These are phyloP conservation scores for Syngnathus typhle DNA, from an alignment of 2,113 vertebrate genomes.

Conservation along the genomic window DNA sequence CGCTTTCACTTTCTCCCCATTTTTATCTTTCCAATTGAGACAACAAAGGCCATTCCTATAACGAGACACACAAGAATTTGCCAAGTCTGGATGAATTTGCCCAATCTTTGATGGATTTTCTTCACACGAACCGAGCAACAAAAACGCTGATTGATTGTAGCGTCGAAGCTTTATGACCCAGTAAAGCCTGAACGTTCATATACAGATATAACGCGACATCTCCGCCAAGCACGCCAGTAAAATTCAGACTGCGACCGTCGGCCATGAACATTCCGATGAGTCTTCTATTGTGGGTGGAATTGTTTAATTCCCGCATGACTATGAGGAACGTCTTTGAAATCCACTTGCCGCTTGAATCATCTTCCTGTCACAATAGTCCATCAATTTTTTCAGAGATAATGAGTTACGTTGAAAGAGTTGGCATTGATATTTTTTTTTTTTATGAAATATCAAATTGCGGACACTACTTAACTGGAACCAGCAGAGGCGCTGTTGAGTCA, in stretches of 20 bases:
- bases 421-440: too few species aligned
- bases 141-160: not conserved
- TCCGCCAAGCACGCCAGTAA: not conserved
- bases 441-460: not conserved
- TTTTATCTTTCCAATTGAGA: constrained; percentile 11
- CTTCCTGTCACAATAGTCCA: too few species aligned
- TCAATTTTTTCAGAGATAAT: too few species aligned
- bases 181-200: constrained; percentile 1
- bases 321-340: too few species aligned
- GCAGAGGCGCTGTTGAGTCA: not conserved
- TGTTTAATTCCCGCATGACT: too few species aligned
- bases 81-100: not conserved
- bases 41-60: constrained; percentile 8
- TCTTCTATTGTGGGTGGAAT: not conserved
- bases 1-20: constrained; percentile 11
- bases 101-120: not conserved
- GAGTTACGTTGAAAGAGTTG: too few species aligned
- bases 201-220: not conserved
- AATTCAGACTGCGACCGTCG: not conserved
- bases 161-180: not conserved
- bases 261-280: not conserved
- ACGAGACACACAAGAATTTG: constrained; percentile 3
- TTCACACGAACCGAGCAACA: not conserved
- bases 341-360: too few species aligned
- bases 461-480: not conserved